These are phyloP conservation scores for Heliocidaris erythrogramma DNA, from an alignment of 35 echinoderm and acorn worm genomes.

Conservation along the genomic window DNA sequence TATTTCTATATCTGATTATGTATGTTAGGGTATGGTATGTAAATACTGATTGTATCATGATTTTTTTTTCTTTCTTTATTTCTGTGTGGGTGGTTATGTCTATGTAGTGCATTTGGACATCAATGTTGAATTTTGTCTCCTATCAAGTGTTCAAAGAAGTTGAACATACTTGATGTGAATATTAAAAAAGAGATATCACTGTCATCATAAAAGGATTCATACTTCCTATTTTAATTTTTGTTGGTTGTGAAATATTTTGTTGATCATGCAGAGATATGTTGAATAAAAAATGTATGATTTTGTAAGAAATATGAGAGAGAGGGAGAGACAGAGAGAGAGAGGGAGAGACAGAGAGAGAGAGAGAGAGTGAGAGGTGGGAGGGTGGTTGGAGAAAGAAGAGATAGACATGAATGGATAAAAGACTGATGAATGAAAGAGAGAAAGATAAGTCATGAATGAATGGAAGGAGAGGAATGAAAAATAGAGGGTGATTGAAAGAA, in stretches of 20 bases:
- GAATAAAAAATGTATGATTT: no score
- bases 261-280: not conserved
- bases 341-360: no score
- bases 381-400: no score
- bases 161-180: slow-evolving; percentile 10
- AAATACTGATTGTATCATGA: not conserved
- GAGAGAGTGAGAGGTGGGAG: no score
- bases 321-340: no score
- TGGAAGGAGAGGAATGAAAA: no score
- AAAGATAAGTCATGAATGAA: no score
- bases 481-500: no score
- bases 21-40: slow-evolving; percentile 9
- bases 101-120: slow-evolving; percentile 21
- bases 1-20: slow-evolving; percentile 42
- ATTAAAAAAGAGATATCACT: slow-evolving; percentile 26
- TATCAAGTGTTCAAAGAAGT: not conserved
- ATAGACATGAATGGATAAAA: no score
- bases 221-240: not conserved
- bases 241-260: not conserved
- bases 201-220: not conserved
- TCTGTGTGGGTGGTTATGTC: slow-evolving; percentile 22
- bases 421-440: no score
- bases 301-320: no score
- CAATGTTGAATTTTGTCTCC: not conserved
- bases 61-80: not conserved